Base-by-base conservation (phyloP, 2,113 vertebrate species). In the Zingel zingel region DNA sequence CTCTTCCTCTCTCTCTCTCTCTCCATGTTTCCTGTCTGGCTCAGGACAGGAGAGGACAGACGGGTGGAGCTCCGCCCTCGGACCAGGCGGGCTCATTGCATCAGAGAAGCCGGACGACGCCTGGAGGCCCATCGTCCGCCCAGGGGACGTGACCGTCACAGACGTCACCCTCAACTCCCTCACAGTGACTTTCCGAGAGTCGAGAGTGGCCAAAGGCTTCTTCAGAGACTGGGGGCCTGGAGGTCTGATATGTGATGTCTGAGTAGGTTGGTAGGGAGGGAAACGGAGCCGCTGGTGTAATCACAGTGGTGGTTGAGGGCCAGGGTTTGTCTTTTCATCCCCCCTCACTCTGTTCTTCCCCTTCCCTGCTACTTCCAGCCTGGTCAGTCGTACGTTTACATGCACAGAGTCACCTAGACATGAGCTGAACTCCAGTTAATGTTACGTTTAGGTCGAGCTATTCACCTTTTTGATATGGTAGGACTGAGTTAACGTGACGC, bases 161-260 rank as follows among this genome's bases (percentile, higher is more conserved):
- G 98, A 99, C 85, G 96, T 99, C 96, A 99, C 98, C 8, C 96
- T 99, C 92, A 99, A 99, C 94, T 97, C 97, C 76, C 92, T 99
- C 91, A 99, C 98, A 5, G 98, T 99, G 93, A 99, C 98, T 90
- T 99, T 99, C 94, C 95, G 95, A 65, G 98, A 99, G 95, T 97
- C 98, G 45, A 94, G 96, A 90, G 96, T 94, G 30, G 96, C 98
- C 4, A 96, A 96, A 84, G 98, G 98, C 83, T 99, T 99, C 94
- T 99, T 99, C 94, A 96, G 97, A 91, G 96, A 96, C 90, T 96
- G 95, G 90, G 94, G 94, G 95, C 2, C 90, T 79, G 47, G 94
- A 96, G 89, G 93, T 97, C 88, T 98, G 94, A 97, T 12, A 21
- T 14, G 12, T 14, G 47, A 57, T 16, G 53, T 65, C 19, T 10